phyloP scores from a whole-genome alignment of 2,113 vertebrate genomes.

The Chloroceryle aenea region DNA sequence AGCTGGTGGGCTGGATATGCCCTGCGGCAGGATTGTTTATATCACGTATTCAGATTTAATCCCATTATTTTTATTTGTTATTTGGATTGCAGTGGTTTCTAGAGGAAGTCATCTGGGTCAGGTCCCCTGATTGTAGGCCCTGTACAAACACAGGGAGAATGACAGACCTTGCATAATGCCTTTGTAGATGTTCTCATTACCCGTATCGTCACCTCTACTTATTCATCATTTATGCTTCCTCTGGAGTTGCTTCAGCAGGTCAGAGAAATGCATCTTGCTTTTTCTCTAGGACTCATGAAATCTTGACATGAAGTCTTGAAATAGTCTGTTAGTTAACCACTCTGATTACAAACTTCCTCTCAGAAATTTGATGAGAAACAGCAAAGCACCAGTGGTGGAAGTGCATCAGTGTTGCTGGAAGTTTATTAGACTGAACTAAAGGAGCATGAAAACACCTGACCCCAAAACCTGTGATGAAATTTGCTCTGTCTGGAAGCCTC shows the following conservation, averaged over 20 bases:
- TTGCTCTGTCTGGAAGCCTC: background rate
- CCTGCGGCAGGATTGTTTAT: constrained; percentile 29
- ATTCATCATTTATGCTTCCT: background rate
- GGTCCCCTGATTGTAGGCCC: constrained; percentile 28
- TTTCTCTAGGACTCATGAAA: background rate
- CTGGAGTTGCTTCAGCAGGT: background rate
- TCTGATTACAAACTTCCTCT: background rate
- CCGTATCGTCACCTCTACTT: background rate
- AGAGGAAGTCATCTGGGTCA: constrained; percentile 48
- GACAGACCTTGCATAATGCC: constrained; percentile 44
- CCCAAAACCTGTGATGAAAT: background rate
- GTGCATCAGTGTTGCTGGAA: background rate
- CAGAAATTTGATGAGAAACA: background rate
- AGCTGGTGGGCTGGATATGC: constrained; percentile 41
- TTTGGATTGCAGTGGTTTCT: constrained; percentile 23
- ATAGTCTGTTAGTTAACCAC: background rate
- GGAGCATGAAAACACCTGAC: background rate
- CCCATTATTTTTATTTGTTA: constrained; percentile 66
- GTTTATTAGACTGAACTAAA: constrained; percentile 23
- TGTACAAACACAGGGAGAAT: constrained; percentile 45
- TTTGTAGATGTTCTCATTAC: background rate
- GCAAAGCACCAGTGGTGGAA: background rate
- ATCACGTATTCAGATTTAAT: constrained; percentile 53
- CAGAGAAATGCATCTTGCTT: background rate
- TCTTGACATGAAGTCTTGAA: background rate